Evolutionary conservation across 2,888 invertebrate genomes (phyloP).

Genomic region (Metopia argyrocephala): DNA sequence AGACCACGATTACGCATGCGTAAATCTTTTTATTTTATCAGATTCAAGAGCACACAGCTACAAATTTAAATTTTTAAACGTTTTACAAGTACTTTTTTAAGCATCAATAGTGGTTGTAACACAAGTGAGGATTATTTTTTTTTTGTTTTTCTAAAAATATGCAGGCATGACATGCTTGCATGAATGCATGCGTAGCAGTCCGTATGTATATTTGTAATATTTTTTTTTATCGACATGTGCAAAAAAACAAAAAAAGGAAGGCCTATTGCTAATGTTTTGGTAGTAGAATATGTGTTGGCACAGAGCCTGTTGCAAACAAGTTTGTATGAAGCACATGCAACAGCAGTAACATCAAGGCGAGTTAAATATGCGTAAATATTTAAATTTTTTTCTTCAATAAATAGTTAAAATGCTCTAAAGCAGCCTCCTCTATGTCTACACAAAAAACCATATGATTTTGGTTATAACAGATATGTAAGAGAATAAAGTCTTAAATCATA

Average conservation of each 20-base stretch:
- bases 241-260: neutral
- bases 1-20: constrained; percentile 68
- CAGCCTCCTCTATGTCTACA: constrained; percentile 60
- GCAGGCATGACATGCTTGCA: constrained; percentile 12
- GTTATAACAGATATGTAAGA: neutral
- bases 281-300: neutral
- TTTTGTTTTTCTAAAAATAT: constrained; percentile 2
- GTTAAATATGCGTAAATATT: constrained; percentile 27
- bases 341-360: neutral
- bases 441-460: constrained; percentile 26
- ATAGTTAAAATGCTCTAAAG: constrained; percentile 38
- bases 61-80: constrained; percentile 13
- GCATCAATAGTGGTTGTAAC: neutral
- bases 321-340: constrained; percentile 13
- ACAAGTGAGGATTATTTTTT: neutral
- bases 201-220: neutral
- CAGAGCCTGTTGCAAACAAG: constrained; percentile 31
- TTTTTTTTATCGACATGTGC: neutral
- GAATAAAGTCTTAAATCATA: neutral
- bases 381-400: constrained; percentile 23
- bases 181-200: constrained; percentile 13
- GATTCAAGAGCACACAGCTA: neutral
- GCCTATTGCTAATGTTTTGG: neutral
- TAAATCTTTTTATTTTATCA: neutral
- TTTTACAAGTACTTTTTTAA: constrained; percentile 28